These are phyloP conservation scores for Phoxinus dragarum DNA, from an alignment of 2,797 vertebrate species.

Conservation along the genomic window DNA sequence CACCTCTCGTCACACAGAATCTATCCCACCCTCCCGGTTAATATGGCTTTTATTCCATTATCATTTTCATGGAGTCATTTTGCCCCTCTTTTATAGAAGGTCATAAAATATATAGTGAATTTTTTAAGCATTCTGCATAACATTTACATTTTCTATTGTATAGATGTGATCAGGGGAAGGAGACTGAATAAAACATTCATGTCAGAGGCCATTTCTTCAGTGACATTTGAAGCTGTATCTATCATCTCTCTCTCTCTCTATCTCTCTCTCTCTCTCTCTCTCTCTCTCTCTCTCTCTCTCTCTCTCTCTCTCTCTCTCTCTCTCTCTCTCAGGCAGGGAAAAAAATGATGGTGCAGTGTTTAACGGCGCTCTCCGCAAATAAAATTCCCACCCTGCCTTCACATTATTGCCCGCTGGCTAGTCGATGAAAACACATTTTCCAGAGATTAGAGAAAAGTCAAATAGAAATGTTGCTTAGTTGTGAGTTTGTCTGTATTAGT, in stretches of 20 bases:
- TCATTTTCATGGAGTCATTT: conserved; percentile 76
- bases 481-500: conserved; percentile 64
- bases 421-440: conserved; percentile 77
- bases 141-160: conserved; percentile 82
- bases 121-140: conserved; percentile 73
- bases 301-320: conserved; percentile 65
- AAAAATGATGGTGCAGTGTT: conserved; percentile 80
- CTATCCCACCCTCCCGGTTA: conserved; percentile 68
- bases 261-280: too few relatives aligned
- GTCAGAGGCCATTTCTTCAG: conserved; percentile 77
- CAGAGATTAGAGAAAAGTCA: conserved; percentile 82
- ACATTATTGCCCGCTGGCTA: conserved; percentile 78
- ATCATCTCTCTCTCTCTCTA: conserved; percentile 67
- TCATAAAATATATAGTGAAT: conserved; percentile 79
- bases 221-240: conserved; percentile 83
- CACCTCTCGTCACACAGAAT: conserved; percentile 54
- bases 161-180: conserved; percentile 72
- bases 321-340: conserved; percentile 67
- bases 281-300: conserved; percentile 56
- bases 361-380: conserved; percentile 77
- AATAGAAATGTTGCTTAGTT: conserved; percentile 77
- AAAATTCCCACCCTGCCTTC: conserved; percentile 76
- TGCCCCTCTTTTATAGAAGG: conserved; percentile 77
- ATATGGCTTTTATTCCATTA: conserved; percentile 73
- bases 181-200: conserved; percentile 80